These are phyloP conservation scores for Aelia acuminata DNA, from an alignment of 2,888 invertebrate genomes.

Conservation along the genomic window DNA sequence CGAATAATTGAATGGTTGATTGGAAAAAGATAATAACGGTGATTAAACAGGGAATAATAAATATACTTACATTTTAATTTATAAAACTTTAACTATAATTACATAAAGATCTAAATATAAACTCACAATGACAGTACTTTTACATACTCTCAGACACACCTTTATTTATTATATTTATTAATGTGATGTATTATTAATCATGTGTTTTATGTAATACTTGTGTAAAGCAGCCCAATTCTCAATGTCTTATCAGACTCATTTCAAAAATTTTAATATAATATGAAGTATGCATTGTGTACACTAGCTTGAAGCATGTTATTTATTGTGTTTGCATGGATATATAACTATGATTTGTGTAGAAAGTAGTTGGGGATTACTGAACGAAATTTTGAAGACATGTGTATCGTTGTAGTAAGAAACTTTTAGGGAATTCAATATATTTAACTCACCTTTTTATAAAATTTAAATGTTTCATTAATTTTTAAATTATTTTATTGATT, in stretches of 20 bases:
- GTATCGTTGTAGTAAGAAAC: slow-evolving; percentile 11
- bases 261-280: slow-evolving; percentile 38
- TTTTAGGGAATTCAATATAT: not conserved
- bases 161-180: slow-evolving; percentile 45
- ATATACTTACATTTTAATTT: no score
- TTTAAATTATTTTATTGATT: not conserved
- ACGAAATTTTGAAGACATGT: not conserved
- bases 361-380: slow-evolving; percentile 56
- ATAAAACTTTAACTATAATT: not conserved
- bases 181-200: slow-evolving; percentile 56
- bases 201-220: slow-evolving; percentile 58
- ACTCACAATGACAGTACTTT: not conserved
- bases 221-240: slow-evolving; percentile 48
- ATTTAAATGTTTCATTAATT: not conserved
- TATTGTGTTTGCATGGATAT: slow-evolving; percentile 63
- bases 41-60: no score
- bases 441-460: not conserved
- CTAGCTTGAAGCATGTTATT: slow-evolving; percentile 63
- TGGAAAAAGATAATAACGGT: no score
- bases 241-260: slow-evolving; percentile 40
- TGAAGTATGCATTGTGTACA: slow-evolving; percentile 63
- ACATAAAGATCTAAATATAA: not conserved
- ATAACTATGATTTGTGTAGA: slow-evolving; percentile 60
- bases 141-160: not conserved
- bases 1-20: no score